Percentiles rank a stretch among this genome's conserved stretches.
phyloP scores from a whole-genome alignment of 2,888 invertebrate genomes.

The Polymixis flavicincta region DNA sequence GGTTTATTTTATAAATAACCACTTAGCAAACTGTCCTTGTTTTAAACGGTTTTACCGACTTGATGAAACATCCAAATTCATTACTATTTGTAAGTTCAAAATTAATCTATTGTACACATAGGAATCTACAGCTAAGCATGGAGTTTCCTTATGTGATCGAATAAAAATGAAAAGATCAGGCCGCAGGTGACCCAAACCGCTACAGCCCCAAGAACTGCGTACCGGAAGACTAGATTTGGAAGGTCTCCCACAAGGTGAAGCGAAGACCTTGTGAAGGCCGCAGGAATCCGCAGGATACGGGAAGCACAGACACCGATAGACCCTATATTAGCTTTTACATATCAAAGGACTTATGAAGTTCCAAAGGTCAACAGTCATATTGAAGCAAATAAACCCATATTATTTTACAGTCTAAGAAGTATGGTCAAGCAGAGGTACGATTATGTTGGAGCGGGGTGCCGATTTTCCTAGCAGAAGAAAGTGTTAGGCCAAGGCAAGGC shows the following conservation, averaged over 20 bases:
- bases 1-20: background rate
- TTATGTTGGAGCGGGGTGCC: slow-evolving; percentile 52
- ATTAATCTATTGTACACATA: background rate
- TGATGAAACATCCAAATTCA: background rate
- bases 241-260: background rate
- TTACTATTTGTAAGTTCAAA: background rate
- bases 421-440: slow-evolving; percentile 27
- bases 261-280: background rate
- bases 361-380: background rate
- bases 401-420: slow-evolving; percentile 42
- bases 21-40: background rate
- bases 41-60: background rate
- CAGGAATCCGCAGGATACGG: too few relatives aligned
- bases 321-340: too few relatives aligned
- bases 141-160: background rate
- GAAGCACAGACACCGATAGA: too few relatives aligned
- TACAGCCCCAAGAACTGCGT: background rate
- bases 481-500: slow-evolving; percentile 28
- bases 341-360: background rate
- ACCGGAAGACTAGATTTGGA: background rate
- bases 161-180: background rate
- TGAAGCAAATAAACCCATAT: background rate
- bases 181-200: background rate
- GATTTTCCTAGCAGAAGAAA: slow-evolving; percentile 51
- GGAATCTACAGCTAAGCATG: background rate